Conservation (phyloP, 2,113 vertebrate species). For the Zeus faber region DNA sequence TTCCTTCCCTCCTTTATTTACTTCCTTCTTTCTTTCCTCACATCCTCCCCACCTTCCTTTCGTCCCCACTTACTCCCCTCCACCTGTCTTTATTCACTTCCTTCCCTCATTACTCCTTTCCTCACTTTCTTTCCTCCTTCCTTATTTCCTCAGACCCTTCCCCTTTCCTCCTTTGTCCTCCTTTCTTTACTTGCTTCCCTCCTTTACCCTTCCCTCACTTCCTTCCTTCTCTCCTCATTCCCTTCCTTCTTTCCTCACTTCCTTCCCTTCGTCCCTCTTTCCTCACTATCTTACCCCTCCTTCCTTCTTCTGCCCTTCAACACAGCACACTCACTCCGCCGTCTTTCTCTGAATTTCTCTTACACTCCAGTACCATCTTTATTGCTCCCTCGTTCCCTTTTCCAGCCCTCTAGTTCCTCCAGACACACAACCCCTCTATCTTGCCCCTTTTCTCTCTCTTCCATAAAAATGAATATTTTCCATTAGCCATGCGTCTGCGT, state of each 20-base stretch:
- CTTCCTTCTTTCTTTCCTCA: conserved; percentile 19
- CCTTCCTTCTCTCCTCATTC: background rate
- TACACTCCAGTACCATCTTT: conserved; percentile 1
- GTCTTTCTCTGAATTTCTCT: background rate
- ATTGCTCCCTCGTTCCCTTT: conserved; percentile 2
- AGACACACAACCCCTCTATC: background rate
- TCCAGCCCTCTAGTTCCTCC: background rate
- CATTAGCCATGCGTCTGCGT: conserved; percentile 47
- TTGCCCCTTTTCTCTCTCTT: background rate
- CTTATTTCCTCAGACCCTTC: background rate
- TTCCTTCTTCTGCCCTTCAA: background rate
- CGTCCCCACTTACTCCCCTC: background rate
- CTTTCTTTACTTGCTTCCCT: background rate
- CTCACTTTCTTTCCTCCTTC: background rate
- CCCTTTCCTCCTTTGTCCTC: background rate
- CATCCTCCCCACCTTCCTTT: background rate
- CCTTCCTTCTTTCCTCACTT: background rate
- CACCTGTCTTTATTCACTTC: background rate
- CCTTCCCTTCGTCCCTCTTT: background rate
- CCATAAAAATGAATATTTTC: conserved; percentile 52
- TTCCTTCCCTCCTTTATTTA: background rate
- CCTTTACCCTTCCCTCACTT: too few relatives aligned
- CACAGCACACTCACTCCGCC: too few relatives aligned
- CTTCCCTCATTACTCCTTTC: background rate
- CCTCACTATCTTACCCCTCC: background rate